A percentile compares a stretch with the other conserved stretches of the same genome.
Evolutionary conservation across 2,888 invertebrate genomes (phyloP).

Genomic region (Drosophila affinis): DNA sequence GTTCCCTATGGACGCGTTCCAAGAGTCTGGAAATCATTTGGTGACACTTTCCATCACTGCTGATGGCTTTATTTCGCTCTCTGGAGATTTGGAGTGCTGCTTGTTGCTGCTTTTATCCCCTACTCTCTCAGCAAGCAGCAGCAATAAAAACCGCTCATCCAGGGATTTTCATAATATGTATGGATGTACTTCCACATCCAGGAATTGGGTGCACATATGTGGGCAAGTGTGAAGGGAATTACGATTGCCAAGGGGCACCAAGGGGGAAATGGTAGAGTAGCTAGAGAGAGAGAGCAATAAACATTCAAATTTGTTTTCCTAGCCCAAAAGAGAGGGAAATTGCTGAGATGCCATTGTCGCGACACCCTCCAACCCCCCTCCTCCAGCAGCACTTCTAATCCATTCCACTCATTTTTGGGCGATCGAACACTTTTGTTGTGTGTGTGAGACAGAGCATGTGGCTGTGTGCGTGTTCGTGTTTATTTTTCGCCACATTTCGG

Average conservation of each 20-base stretch:
- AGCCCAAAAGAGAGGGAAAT: conserved; percentile 39
- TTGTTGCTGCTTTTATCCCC: background rate
- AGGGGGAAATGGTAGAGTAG: background rate
- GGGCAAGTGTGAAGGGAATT: background rate
- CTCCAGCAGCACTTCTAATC: conserved; percentile 17
- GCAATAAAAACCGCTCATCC: conserved; percentile 54
- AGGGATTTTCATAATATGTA: conserved; percentile 58
- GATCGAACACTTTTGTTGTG: conserved; percentile 57
- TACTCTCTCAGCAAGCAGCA: conserved; percentile 25
- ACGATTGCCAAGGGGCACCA: background rate
- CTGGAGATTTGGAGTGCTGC: conserved; percentile 28
- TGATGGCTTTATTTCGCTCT: conserved; percentile 65
- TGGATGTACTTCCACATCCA: conserved; percentile 10
- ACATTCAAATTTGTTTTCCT: conserved; percentile 51
- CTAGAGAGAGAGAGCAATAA: conserved; percentile 46
- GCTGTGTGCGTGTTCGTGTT: conserved; percentile 42
- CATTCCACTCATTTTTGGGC: conserved; percentile 46
- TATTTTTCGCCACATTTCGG: conserved; percentile 69
- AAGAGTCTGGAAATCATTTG: conserved; percentile 39
- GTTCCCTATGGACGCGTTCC: conserved; percentile 61
- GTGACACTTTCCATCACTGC: conserved; percentile 61
- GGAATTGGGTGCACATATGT: conserved; percentile 34
- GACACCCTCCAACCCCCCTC: background rate
- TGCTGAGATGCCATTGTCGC: conserved; percentile 55
- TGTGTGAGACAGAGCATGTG: conserved; percentile 29